Conservation (phyloP, 2,797 vertebrate species). For the Pangasius larnaudii region DNA sequence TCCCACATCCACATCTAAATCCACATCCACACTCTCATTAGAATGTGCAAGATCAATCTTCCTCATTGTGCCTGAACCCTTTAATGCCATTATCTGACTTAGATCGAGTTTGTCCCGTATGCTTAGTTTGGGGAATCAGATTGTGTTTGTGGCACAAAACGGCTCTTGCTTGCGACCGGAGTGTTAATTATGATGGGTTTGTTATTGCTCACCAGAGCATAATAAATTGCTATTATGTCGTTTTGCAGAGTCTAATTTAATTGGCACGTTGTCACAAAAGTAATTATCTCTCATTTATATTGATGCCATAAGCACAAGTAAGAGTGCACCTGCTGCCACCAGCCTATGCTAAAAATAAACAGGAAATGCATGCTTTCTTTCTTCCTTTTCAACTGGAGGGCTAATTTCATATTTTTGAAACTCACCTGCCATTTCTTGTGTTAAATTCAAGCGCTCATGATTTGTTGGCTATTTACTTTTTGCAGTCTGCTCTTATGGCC, state of each 20-base stretch:
- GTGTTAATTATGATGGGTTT: constrained; percentile 96
- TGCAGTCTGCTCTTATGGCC: not conserved
- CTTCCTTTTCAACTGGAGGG: constrained; percentile 7
- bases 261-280: constrained; percentile 96
- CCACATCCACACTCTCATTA: constrained; percentile 23
- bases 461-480: not conserved
- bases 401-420: not conserved
- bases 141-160: constrained; percentile 83
- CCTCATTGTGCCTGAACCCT: constrained; percentile 67
- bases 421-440: constrained; percentile 15
- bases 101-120: constrained; percentile 85
- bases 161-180: constrained; percentile 81
- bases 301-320: constrained; percentile 91
- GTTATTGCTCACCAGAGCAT: constrained; percentile 92
- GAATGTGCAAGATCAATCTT: constrained; percentile 44
- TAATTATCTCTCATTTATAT: constrained; percentile 96
- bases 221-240: constrained; percentile 96
- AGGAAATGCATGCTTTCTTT: constrained; percentile 41
- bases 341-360: constrained; percentile 62
- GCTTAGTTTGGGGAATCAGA: constrained; percentile 85
- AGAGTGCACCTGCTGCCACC: constrained; percentile 86
- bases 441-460: constrained; percentile 13
- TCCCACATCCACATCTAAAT: not conserved
- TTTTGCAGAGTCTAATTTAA: constrained; percentile 96
- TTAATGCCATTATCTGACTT: constrained; percentile 80